Evolutionary conservation across 2,888 invertebrate species (phyloP).

Genomic region (Isoperla grammatica): DNA sequence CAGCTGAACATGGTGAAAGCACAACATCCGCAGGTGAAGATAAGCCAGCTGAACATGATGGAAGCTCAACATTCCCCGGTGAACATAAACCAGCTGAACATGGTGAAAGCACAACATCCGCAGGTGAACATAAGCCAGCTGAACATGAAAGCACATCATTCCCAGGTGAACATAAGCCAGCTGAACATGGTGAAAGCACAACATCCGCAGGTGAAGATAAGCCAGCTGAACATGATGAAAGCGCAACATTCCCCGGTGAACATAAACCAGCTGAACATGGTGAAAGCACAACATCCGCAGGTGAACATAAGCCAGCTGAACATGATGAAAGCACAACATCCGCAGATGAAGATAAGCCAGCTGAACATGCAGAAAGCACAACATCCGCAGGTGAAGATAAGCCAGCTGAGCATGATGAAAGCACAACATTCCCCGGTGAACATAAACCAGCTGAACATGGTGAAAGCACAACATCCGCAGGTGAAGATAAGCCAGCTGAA

Average conservation of each 20-base stretch:
- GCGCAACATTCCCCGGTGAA: conserved; percentile 6
- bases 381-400: conserved; percentile 20
- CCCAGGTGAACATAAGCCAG: conserved; percentile 10
- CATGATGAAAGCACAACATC: neutral
- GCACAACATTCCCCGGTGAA: conserved; percentile 22
- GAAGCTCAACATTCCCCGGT: conserved; percentile 28
- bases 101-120: conserved; percentile 22
- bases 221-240: conserved; percentile 19
- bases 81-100: conserved; percentile 33
- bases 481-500: conserved; percentile 26
- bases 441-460: conserved; percentile 24
- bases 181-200: neutral
- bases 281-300: too few relatives aligned
- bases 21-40: conserved; percentile 28
- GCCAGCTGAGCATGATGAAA: conserved; percentile 4
- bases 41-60: conserved; percentile 20
- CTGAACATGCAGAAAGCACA: neutral
- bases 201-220: conserved; percentile 5
- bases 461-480: conserved; percentile 25
- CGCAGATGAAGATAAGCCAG: too few relatives aligned
- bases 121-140: conserved; percentile 15
- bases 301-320: conserved; percentile 3
- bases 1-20: conserved; percentile 24
- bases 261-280: neutral
- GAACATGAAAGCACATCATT: conserved; percentile 11